Percentiles rank a stretch among this genome's conserved stretches.
phyloP scores from a whole-genome alignment of 2,113 vertebrate species.

The Oncorhynchus masou region DNA sequence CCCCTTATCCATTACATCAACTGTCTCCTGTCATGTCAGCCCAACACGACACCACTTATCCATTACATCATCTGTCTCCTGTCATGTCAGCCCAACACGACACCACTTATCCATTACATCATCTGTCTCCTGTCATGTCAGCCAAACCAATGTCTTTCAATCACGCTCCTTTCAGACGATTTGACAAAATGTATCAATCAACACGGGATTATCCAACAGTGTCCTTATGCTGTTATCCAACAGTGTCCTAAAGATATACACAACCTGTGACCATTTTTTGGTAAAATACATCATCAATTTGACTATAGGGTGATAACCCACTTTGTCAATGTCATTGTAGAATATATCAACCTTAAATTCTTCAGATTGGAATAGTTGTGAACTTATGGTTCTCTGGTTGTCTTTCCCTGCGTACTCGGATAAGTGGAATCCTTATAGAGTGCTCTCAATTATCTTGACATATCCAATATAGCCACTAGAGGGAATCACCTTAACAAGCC shows the following conservation, averaged over 20 bases:
- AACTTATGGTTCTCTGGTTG: not conserved
- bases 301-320: not conserved
- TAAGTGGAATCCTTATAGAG: slow-evolving; percentile 30
- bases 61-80: not conserved
- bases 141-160: slow-evolving; percentile 52
- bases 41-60: not conserved
- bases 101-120: too few species aligned
- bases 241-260: too few species aligned
- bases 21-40: slow-evolving; percentile 34
- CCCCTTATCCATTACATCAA: too few species aligned
- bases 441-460: slow-evolving; percentile 16
- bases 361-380: not conserved
- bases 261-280: too few species aligned
- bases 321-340: not conserved
- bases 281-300: too few species aligned
- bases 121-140: slow-evolving; percentile 20
- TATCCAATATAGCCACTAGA: slow-evolving; percentile 46
- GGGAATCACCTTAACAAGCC: slow-evolving; percentile 42
- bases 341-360: not conserved
- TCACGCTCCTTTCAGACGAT: slow-evolving; percentile 58
- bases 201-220: not conserved
- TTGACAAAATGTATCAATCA: not conserved
- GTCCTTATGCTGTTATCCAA: not conserved
- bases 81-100: slow-evolving; percentile 33
- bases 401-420: not conserved